A percentile compares a stretch with the other conserved stretches of the same genome.
Conservation (phyloP, 2,888 invertebrate genomes). For the Merodon equestris region DNA sequence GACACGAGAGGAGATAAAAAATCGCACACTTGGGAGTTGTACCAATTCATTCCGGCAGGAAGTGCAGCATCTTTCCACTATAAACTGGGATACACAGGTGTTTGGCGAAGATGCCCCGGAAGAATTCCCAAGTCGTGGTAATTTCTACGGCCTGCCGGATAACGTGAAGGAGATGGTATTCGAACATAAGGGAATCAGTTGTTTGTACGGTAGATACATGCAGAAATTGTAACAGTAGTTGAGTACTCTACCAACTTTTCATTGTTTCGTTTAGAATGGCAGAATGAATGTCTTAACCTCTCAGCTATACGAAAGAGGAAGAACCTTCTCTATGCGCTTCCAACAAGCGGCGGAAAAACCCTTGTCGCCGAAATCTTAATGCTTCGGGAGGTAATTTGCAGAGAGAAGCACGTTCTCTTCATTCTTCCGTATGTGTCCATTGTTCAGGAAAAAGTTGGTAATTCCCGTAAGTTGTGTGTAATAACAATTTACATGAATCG, state of each 20-base stretch:
- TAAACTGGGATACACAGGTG: conserved; percentile 75
- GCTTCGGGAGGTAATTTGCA: conserved; percentile 89
- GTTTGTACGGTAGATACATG: conserved; percentile 86
- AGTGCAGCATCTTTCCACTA: conserved; percentile 70
- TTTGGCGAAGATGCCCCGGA: conserved; percentile 70
- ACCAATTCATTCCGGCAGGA: conserved; percentile 56
- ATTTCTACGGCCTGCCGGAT: conserved; percentile 90
- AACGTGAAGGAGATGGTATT: conserved; percentile 85
- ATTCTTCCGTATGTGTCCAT: conserved; percentile 97
- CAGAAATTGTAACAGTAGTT: no score
- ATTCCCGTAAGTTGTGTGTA: not conserved
- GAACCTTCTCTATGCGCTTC: conserved; percentile 95
- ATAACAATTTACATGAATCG: not conserved
- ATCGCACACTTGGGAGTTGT: conserved; percentile 56
- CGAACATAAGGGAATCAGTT: conserved; percentile 87
- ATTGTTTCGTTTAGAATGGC: conserved; percentile 87
- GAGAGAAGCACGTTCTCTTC: conserved; percentile 90
- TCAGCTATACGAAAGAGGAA: conserved; percentile 85
- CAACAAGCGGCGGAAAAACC: conserved; percentile 98
- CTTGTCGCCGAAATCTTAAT: conserved; percentile 97
- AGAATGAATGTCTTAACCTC: conserved; percentile 92
- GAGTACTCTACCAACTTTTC: not conserved
- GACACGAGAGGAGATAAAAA: conserved; percentile 72
- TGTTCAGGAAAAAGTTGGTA: conserved; percentile 94
- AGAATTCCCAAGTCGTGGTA: conserved; percentile 76